Evolutionary conservation across 2,113 vertebrate species (phyloP), one percentile per base, ranked within the genome.

Genomic region (Tachysurus vachellii): DNA sequence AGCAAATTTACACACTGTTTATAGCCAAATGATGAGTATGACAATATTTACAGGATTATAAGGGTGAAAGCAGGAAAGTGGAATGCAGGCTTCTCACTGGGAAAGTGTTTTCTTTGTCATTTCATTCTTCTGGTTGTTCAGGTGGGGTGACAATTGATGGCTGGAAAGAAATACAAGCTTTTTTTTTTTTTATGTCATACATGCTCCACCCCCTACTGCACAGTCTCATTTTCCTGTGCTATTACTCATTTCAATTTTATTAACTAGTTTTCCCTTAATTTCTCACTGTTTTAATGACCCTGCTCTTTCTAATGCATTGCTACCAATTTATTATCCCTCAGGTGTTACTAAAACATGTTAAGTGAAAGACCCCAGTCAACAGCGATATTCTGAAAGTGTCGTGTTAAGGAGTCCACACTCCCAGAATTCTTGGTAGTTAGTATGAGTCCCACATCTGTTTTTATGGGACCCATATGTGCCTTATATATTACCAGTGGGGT

Each of bases 401-500:
- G n/a, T 83, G 21, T 80, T 70, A 70, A 50, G 50, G 23, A 83
- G 57, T 76, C 36, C 13, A 28, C 4, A 53, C 56, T 54, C 31
- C 62, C n/a, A 80, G n/a, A 28, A 56, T 56, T 17, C 31, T 56
- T 57, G 81, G n/a, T 73, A 64, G n/a, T 83, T 75, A 66, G 28
- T 73, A 36, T 62, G 57, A 73, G 71, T 80, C 6, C 61, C 8
- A 53, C n/a, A 28, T 64, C 61, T 76, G 50, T 59, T 57, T 84
- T 77, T 79, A 84, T 47, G 19, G 42, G 64, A 59, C 28, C 62
- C 75, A 73, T 81, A 71, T 88, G 77, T 82, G 44, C 83, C 50
- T 64, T 80, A 53, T 70, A 85, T 80, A 70, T 14, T n/a, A 44
- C 87, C 87, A 83, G 6, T 36, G 26, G 50, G 53, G 71, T 82